A percentile compares a stretch with the other conserved stretches of the same genome.
phyloP scores from a whole-genome alignment of 1,140 invertebrate genomes.

The Zophobas morio region DNA sequence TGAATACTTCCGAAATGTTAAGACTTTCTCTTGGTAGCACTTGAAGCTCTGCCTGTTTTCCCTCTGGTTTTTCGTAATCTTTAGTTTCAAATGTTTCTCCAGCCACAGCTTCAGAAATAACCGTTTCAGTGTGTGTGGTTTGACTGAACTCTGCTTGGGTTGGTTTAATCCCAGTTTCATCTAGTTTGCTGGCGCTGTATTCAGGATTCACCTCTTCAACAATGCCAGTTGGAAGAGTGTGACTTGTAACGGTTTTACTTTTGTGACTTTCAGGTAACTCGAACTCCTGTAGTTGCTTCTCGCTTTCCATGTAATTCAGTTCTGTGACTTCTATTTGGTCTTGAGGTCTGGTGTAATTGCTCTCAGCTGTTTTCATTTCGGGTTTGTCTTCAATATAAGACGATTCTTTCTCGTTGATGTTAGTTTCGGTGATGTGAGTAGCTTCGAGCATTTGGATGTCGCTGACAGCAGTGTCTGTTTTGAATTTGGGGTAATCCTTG shows the following conservation, averaged over 20 bases:
- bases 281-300: slow-evolving; percentile 69
- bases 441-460: slow-evolving; percentile 72
- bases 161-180: slow-evolving; percentile 63
- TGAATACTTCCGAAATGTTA: slow-evolving; percentile 70
- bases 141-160: slow-evolving; percentile 70
- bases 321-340: slow-evolving; percentile 70
- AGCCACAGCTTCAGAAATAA: slow-evolving; percentile 70
- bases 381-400: slow-evolving; percentile 65
- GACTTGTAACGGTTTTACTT: slow-evolving; percentile 70
- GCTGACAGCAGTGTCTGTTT: slow-evolving; percentile 69
- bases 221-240: slow-evolving; percentile 72
- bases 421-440: slow-evolving; percentile 71
- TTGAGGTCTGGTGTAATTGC: slow-evolving; percentile 66
- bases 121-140: slow-evolving; percentile 69
- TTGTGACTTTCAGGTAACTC: slow-evolving; percentile 72
- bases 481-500: slow-evolving; percentile 70
- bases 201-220: slow-evolving; percentile 74
- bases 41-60: slow-evolving; percentile 68
- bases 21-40: slow-evolving; percentile 71
- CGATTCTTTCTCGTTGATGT: slow-evolving; percentile 72
- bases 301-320: slow-evolving; percentile 72
- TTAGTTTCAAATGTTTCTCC: slow-evolving; percentile 68
- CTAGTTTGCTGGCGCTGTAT: slow-evolving; percentile 69
- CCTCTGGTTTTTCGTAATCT: slow-evolving; percentile 63
- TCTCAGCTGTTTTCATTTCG: slow-evolving; percentile 66